Percentiles rank a stretch among this genome's conserved stretches.
Conservation (phyloP, 2,797 vertebrate species). For the Centroberyx gerrardi region DNA sequence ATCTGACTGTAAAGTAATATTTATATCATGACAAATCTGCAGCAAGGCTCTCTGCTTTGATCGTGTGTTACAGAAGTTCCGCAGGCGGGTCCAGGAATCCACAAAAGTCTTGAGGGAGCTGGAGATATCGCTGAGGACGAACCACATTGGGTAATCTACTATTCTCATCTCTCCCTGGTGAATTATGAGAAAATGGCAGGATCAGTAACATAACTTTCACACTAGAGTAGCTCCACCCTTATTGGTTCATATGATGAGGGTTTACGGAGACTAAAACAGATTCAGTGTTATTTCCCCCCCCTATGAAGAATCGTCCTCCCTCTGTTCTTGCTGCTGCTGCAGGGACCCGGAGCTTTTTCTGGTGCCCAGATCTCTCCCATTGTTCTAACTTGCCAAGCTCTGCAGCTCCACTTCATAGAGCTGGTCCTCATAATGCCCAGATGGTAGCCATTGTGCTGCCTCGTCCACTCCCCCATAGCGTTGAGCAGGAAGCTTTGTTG, state of each 20-base stretch:
- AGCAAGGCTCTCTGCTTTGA: slow-evolving; percentile 34
- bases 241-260: slow-evolving; percentile 12
- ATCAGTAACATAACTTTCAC: not conserved
- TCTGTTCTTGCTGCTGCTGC: slow-evolving; percentile 72
- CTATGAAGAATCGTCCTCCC: slow-evolving; percentile 66
- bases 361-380: slow-evolving; percentile 74
- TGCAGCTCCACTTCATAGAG: slow-evolving; percentile 72
- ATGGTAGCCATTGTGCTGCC: slow-evolving; percentile 87
- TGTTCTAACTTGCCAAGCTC: slow-evolving; percentile 77
- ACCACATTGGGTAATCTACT: slow-evolving; percentile 94
- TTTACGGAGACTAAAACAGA: slow-evolving; percentile 39
- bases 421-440: slow-evolving; percentile 82
- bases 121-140: slow-evolving; percentile 97
- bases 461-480: slow-evolving; percentile 73
- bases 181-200: not conserved
- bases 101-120: slow-evolving; percentile 96
- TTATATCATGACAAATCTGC: slow-evolving; percentile 21
- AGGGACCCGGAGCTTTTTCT: slow-evolving; percentile 61
- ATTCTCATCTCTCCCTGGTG: slow-evolving; percentile 28
- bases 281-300: slow-evolving; percentile 55
- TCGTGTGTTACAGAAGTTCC: slow-evolving; percentile 91
- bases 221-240: not conserved
- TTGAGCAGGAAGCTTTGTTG: slow-evolving; percentile 85
- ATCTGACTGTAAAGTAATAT: not conserved
- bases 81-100: slow-evolving; percentile 95